Conservation (phyloP, 2,113 vertebrate species). For the Phrynocephalus versicolor region DNA sequence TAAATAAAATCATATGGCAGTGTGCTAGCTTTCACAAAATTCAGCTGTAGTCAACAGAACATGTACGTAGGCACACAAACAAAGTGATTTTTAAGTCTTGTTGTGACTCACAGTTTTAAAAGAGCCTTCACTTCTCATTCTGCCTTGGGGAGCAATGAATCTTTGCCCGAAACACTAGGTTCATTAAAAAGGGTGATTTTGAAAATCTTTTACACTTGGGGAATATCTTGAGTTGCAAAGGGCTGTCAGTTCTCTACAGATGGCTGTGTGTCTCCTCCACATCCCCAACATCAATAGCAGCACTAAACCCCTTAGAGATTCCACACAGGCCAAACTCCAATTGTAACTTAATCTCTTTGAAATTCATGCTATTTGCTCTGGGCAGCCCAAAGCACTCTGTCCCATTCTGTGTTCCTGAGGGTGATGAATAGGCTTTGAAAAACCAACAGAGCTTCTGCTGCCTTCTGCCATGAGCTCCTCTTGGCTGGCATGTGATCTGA, state of each 20-base stretch:
- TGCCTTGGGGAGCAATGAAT: not conserved
- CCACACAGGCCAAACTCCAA: not conserved
- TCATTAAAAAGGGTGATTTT: not conserved
- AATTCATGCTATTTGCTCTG: constrained; percentile 12
- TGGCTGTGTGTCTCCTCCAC: not conserved
- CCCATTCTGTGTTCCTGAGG: not conserved
- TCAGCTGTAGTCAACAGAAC: not conserved
- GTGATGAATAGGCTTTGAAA: not conserved
- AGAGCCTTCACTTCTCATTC: not conserved
- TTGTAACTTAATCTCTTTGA: not conserved
- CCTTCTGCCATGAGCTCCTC: not conserved
- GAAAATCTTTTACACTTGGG: not conserved
- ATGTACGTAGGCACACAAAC: not conserved
- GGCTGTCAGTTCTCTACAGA: not conserved
- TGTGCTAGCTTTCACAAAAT: not conserved
- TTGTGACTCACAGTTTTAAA: not conserved
- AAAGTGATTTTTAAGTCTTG: not conserved
- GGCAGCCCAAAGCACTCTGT: not conserved
- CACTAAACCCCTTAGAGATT: not conserved
- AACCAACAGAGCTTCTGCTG: not conserved
- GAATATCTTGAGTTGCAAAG: not conserved
- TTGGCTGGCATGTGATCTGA: not conserved
- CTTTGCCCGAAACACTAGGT: not conserved
- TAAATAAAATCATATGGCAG: not conserved
- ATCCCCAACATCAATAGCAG: not conserved